phyloP scores from a whole-genome alignment of 2,888 invertebrate genomes.

The Phortica magna region DNA sequence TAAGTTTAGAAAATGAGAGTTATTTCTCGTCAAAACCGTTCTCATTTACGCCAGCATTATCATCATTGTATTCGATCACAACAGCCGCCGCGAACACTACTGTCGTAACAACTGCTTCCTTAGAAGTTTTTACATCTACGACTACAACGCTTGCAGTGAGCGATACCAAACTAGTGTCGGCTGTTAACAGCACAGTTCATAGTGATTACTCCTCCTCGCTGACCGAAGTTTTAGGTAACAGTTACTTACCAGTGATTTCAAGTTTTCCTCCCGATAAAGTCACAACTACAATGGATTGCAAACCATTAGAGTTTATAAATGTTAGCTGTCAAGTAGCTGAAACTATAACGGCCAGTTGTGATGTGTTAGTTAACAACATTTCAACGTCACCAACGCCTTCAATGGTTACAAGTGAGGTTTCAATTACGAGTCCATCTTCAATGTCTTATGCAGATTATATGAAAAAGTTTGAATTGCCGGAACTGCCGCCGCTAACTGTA shows the following conservation, averaged over 20 bases:
- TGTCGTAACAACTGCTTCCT: not conserved
- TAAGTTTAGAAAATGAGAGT: not conserved
- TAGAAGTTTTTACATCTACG: not conserved
- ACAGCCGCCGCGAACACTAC: not conserved
- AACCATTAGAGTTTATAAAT: conserved; percentile 52
- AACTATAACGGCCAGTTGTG: not conserved
- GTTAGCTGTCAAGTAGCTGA: conserved; percentile 47
- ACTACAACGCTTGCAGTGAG: not conserved
- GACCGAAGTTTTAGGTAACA: not conserved
- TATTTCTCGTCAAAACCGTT: conserved; percentile 26
- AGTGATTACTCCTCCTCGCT: not conserved
- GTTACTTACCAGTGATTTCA: conserved; percentile 29
- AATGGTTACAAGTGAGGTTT: conserved; percentile 27
- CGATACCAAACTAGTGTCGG: not conserved
- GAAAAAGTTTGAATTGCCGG: conserved; percentile 62
- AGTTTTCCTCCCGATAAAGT: conserved; percentile 48
- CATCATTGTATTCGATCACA: not conserved
- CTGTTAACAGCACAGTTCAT: not conserved
- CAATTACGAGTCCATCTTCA: conserved; percentile 48
- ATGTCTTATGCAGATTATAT: conserved; percentile 64
- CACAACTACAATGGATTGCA: conserved; percentile 42
- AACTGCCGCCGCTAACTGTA: conserved; percentile 52
- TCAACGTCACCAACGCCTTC: conserved; percentile 39
- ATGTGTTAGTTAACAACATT: not conserved
- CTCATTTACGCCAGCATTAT: conserved; percentile 16